Evolutionary conservation across 2,113 vertebrate species (phyloP).

Genomic region (Formicarius rufipectus): DNA sequence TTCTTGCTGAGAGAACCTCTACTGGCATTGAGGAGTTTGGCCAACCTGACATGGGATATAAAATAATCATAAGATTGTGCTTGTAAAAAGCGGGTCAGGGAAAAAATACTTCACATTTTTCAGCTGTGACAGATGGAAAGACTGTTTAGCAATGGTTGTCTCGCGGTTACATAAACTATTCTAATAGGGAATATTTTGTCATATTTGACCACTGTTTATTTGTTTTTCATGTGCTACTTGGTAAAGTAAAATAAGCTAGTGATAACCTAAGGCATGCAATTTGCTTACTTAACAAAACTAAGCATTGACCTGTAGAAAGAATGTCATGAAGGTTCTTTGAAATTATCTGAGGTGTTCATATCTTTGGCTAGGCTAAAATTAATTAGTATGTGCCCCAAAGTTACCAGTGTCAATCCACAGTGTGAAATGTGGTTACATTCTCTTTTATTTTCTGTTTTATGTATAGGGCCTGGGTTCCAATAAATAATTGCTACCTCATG

Average conservation of each 20-base stretch:
- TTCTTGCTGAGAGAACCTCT: neutral
- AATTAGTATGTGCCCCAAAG: neutral
- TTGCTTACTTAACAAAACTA: neutral
- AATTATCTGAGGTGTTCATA: neutral
- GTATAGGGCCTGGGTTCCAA: constrained; percentile 94
- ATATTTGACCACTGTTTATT: neutral
- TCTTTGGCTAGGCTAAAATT: neutral
- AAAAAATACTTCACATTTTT: no score
- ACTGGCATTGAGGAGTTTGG: neutral
- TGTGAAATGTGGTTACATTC: neutral
- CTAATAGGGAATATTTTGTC: neutral
- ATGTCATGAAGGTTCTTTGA: neutral
- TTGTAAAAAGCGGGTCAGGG: no score
- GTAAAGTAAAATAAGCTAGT: neutral
- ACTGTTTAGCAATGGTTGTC: neutral
- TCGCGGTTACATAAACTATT: neutral
- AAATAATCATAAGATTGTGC: neutral
- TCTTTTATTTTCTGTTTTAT: constrained; percentile 30
- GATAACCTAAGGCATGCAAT: neutral
- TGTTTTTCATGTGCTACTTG: neutral
- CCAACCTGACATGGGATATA: neutral
- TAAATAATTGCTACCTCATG: constrained; percentile 99
- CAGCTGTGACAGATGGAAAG: neutral
- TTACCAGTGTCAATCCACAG: neutral
- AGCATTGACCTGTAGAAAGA: neutral